Percentiles rank a stretch among this genome's conserved stretches.
Evolutionary conservation across 2,888 invertebrate species (phyloP).

Genomic region (Tromatobia lineatoria): DNA sequence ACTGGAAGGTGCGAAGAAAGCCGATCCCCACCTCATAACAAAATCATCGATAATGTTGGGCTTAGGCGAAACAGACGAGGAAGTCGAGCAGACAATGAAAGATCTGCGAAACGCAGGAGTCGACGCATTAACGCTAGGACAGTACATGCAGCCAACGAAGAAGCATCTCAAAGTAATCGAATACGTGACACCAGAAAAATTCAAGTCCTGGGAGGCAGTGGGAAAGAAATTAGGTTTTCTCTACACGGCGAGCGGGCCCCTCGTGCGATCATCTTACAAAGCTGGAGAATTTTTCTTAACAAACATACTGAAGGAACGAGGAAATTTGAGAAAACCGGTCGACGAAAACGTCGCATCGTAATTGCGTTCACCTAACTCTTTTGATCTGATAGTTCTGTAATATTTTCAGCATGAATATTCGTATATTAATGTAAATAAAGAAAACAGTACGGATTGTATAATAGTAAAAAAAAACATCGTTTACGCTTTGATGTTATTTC

Average conservation of each 20-base stretch:
- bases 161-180: slow-evolving; percentile 97
- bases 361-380: not conserved
- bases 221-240: slow-evolving; percentile 96
- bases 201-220: slow-evolving; percentile 93
- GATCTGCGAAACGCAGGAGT: slow-evolving; percentile 94
- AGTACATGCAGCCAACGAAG: slow-evolving; percentile 99
- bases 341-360: slow-evolving; percentile 58
- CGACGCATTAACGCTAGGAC: slow-evolving; percentile 98
- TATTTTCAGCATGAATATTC: slow-evolving; percentile 29
- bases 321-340: slow-evolving; percentile 31
- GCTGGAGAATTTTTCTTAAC: slow-evolving; percentile 98
- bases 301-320: slow-evolving; percentile 89
- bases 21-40: slow-evolving; percentile 94
- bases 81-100: slow-evolving; percentile 94
- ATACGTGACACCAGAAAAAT: slow-evolving; percentile 98
- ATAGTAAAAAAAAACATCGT: slow-evolving; percentile 34
- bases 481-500: slow-evolving; percentile 15
- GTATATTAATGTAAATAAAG: slow-evolving; percentile 32
- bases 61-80: slow-evolving; percentile 95
- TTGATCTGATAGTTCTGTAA: slow-evolving; percentile 32
- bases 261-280: slow-evolving; percentile 98
- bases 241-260: slow-evolving; percentile 98
- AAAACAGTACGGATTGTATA: not conserved
- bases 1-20: slow-evolving; percentile 92
- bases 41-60: slow-evolving; percentile 99